Conservation (phyloP, 35 echinoderm and acorn worm genomes). For the Patiria miniata region DNA sequence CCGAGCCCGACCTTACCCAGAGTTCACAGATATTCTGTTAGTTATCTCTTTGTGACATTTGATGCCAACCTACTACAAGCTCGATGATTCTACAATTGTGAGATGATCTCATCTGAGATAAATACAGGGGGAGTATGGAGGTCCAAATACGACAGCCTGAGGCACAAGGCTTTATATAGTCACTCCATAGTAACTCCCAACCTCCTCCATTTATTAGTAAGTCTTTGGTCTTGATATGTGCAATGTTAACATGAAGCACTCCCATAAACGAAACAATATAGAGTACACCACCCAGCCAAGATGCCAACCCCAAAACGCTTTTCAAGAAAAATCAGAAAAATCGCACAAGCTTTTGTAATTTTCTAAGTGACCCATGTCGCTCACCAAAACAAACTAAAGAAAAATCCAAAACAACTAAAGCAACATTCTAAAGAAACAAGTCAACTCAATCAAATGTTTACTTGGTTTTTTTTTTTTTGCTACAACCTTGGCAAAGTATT, state of each 20-base stretch:
- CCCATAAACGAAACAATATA: constrained; percentile 3
- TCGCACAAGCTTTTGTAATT: too few relatives aligned
- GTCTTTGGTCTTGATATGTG: constrained; percentile 26
- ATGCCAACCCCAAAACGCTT: constrained; percentile 23
- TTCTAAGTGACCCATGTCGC: neutral
- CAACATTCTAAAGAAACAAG: neutral
- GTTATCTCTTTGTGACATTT: constrained; percentile 4
- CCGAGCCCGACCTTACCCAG: neutral
- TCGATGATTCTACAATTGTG: neutral
- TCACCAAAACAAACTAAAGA: neutral
- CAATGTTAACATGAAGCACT: constrained; percentile 1
- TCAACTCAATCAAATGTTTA: constrained; percentile 20
- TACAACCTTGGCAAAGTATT: neutral
- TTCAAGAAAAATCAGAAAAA: neutral
- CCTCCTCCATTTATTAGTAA: constrained; percentile 7
- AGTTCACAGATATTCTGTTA: neutral
- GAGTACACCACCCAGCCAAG: constrained; percentile 1
- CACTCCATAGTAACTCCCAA: neutral
- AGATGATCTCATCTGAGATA: constrained; percentile 1
- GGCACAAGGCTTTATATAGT: constrained; percentile 9
- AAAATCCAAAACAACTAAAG: neutral
- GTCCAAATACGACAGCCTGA: neutral
- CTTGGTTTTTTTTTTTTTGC: neutral
- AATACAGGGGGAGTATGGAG: neutral
- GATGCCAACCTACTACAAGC: constrained; percentile 11